Conservation (phyloP, 1,140 invertebrate species). For the Bacillus rossius region DNA sequence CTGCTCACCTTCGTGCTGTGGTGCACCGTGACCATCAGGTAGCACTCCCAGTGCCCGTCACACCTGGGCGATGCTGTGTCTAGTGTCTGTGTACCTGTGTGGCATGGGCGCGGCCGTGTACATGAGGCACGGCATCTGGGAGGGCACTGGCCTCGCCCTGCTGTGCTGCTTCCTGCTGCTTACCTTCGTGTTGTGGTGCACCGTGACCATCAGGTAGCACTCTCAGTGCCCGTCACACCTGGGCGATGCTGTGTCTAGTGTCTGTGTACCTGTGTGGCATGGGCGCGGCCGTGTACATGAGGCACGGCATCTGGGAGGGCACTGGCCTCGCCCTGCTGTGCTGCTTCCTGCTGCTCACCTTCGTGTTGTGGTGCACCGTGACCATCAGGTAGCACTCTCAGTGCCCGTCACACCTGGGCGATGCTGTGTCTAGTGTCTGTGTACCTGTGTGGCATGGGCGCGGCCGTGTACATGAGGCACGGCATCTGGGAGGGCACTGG, state of each 20-base stretch:
- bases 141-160: constrained; percentile 43
- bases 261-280: constrained; percentile 48
- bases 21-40: constrained; percentile 41
- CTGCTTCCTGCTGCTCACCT: constrained; percentile 37
- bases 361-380: constrained; percentile 40
- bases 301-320: constrained; percentile 44
- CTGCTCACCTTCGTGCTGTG: constrained; percentile 39
- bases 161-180: constrained; percentile 37
- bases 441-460: constrained; percentile 48
- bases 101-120: constrained; percentile 42
- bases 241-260: constrained; percentile 47
- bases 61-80: constrained; percentile 48
- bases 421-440: constrained; percentile 46
- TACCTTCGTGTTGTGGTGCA: constrained; percentile 41
- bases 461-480: constrained; percentile 36
- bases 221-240: no score
- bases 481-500: constrained; percentile 47
- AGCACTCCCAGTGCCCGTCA: no score
- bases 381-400: constrained; percentile 41
- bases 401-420: no score
- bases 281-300: constrained; percentile 42
- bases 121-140: constrained; percentile 41
- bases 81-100: constrained; percentile 48
- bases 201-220: constrained; percentile 40
- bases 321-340: constrained; percentile 41